Evolutionary conservation across 2,113 vertebrate genomes (phyloP), one percentile per base, ranked within the genome.

Genomic region (Fregetta grallaria): DNA sequence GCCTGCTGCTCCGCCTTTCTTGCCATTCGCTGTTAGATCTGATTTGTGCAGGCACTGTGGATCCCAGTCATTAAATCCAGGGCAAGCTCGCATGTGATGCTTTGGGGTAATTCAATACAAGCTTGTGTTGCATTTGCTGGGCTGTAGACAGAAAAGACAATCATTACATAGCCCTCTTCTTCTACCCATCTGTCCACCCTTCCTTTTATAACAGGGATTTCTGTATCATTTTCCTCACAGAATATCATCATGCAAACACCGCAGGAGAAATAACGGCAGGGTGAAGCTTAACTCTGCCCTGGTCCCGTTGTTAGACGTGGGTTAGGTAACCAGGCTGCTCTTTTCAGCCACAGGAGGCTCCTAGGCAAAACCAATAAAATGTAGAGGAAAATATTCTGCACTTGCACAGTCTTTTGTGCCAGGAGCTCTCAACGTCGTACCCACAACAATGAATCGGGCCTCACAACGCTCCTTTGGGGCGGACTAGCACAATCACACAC

Each of bases 291-390:
- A 52, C 27, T 15, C 23, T 44, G 44, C 34, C 44, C n/a, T 23
- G 10, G 21, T 17, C 40, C 53, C 0, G 0, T 10, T 56, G 49
- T 2, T 29, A 65, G 58, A 83, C 1, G 1, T 0, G 3, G 71
- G 19, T 52, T 73, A 82, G 88, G 72, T 73, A 79, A 79, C 58
- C 32, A 50, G 42, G 47, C 76, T 89, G 84, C 45, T 87, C 59
- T 65, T 63, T 36, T 45, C 76, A 2, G 5, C 67, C 55, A 53
- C 50, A 17, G 63, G 38, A 77, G 22, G 55, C 56, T 94, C 45
- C 68, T 50, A 13, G 8, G 79, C 30, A 49, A 92, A 90, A 65
- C 34, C 38, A 61, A 25, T 38, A 61, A 77, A 73, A 58, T 3
- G 8, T 6, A 78, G 40, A 72, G 44, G 34, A 47, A 88, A 90